Evolutionary conservation across 2,888 invertebrate genomes (phyloP).

Genomic region (Agonum fuliginosum): DNA sequence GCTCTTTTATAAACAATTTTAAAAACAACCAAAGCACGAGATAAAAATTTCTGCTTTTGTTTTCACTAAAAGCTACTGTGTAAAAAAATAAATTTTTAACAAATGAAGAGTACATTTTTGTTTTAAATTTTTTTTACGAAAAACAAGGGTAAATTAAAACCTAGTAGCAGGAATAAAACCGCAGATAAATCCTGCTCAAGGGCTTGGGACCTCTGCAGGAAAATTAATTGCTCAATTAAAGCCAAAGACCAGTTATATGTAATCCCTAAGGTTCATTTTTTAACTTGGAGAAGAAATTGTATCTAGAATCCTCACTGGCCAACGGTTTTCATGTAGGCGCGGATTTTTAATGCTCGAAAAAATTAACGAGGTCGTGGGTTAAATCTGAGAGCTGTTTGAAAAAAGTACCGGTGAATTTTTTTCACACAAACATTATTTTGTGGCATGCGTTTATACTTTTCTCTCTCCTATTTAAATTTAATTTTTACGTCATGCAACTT

Average conservation of each 20-base stretch:
- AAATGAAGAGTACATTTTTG: neutral
- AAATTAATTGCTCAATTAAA: slow-evolving; percentile 56
- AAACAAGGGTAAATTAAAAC: slow-evolving; percentile 53
- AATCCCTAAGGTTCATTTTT: slow-evolving; percentile 51
- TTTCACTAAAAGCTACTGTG: no score
- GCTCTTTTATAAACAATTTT: no score
- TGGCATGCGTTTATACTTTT: slow-evolving; percentile 13
- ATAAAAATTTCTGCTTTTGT: no score
- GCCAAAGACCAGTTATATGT: slow-evolving; percentile 52
- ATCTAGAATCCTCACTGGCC: neutral
- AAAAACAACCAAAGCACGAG: no score
- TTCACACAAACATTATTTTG: slow-evolving; percentile 34
- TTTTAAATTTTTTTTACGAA: neutral
- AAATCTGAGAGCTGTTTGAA: slow-evolving; percentile 24
- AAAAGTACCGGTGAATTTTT: slow-evolving; percentile 6
- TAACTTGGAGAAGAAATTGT: slow-evolving; percentile 24
- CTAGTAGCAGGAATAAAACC: slow-evolving; percentile 49
- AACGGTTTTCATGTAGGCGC: slow-evolving; percentile 18
- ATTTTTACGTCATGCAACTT: slow-evolving; percentile 25
- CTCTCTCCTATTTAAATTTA: slow-evolving; percentile 31
- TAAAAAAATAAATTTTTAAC: no score
- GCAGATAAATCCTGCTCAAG: slow-evolving; percentile 48
- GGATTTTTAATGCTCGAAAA: slow-evolving; percentile 22
- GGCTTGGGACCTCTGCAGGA: slow-evolving; percentile 38
- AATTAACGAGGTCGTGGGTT: slow-evolving; percentile 35